A percentile compares a stretch with the other conserved stretches of the same genome.
Evolutionary conservation across 2,113 vertebrate genomes (phyloP).

Genomic region (Alligator mississippiensis): DNA sequence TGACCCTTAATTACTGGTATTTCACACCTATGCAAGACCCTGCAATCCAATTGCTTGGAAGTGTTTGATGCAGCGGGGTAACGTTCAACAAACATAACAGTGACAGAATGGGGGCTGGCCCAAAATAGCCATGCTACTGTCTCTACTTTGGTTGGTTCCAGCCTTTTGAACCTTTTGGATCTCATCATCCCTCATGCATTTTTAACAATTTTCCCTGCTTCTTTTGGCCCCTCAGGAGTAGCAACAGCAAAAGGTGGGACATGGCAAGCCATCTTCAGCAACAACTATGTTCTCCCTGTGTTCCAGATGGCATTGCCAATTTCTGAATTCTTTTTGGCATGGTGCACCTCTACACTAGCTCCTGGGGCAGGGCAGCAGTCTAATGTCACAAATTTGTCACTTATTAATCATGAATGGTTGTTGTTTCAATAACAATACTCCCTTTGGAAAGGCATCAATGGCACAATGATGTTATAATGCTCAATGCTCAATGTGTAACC

Average conservation of each 20-base stretch:
- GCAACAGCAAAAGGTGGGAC: not conserved
- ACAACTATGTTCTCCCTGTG: not conserved
- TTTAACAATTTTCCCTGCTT: not conserved
- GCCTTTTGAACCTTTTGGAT: not conserved
- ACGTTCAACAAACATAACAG: not conserved
- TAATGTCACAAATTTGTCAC: not conserved
- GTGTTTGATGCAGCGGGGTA: fast-evolving
- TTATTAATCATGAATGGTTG: not conserved
- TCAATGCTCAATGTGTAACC: not conserved
- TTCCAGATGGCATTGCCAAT: not conserved
- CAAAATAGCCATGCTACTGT: fast-evolving
- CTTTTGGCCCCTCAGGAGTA: fast-evolving
- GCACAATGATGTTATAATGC: not conserved
- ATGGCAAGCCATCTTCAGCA: not conserved
- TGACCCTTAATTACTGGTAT: not conserved
- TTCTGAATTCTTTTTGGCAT: not conserved
- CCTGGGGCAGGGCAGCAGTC: fast-evolving
- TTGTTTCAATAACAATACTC: not conserved
- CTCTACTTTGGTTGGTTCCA: fast-evolving
- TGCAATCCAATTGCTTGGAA: not conserved
- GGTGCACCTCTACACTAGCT: not conserved
- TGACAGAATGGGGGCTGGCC: fast-evolving
- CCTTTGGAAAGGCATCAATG: not conserved
- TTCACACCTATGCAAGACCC: not conserved
- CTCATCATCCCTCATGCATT: not conserved